Conservation (phyloP, 2,113 vertebrate genomes). For the Scalopus aquaticus region DNA sequence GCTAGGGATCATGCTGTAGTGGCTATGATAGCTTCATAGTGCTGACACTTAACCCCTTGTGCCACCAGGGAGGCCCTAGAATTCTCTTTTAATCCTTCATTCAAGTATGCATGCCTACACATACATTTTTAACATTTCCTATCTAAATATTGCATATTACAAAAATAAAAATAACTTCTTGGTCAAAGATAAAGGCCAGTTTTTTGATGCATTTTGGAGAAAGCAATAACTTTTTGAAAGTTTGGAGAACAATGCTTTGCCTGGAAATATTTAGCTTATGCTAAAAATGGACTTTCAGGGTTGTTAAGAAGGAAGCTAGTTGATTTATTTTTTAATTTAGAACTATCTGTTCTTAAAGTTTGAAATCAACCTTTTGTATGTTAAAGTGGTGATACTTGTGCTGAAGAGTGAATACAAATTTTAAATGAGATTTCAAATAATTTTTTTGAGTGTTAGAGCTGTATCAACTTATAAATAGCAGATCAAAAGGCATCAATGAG, state of each 20-base stretch:
- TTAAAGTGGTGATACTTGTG: background rate
- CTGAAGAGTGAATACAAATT: background rate
- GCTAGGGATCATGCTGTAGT: no score
- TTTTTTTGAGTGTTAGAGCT: background rate
- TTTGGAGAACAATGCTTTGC: background rate
- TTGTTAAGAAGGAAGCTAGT: background rate
- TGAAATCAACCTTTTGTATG: background rate
- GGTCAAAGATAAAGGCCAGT: background rate
- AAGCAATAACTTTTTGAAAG: background rate
- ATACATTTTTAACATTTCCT: background rate
- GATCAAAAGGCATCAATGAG: background rate
- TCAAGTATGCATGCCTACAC: background rate
- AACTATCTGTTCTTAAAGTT: background rate
- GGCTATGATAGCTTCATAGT: no score
- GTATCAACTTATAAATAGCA: background rate
- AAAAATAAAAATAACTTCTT: background rate
- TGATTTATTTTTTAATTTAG: background rate
- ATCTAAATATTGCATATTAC: constrained; percentile 4
- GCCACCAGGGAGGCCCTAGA: no score
- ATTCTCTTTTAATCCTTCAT: background rate
- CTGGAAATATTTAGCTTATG: background rate
- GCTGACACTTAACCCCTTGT: no score
- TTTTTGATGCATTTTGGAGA: background rate
- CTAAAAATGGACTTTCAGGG: background rate
- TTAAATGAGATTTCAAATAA: background rate